Evolutionary conservation across 2,113 vertebrate species (phyloP), one percentile per base, ranked within the genome.

Genomic region (Trinectes maculatus): DNA sequence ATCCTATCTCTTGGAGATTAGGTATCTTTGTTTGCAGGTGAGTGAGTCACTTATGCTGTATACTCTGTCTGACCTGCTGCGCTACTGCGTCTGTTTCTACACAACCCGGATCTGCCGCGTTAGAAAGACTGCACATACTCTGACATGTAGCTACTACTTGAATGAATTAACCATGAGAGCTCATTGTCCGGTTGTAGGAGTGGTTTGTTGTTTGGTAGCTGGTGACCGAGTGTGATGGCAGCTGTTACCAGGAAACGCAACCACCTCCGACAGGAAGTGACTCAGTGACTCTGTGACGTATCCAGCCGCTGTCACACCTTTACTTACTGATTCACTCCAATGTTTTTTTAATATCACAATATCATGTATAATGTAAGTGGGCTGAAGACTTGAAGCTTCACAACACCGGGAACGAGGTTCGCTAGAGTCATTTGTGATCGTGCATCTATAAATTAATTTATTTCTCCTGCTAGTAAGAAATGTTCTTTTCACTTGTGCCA

Each of bases 401-500:
- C 21, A 10, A 51, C 54, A 37, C 26, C 31, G 43, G 22, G 58
- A 31, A 34, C 24, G n/a, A 16, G 66, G 40, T 34, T 9, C 12
- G 18, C 8, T 16, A 12, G 26, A 60, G 8, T 31, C n/a, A n/a
- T n/a, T 1, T 39, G 12, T 29, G 11, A n/a, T 29, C 34, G 18
- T 53, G 3, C 37, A 31, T n/a, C 7, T 26, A 3, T 6, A 5
- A 28, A 15, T 34, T 0, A 34, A 61, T 33, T 52, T 56, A 57
- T 57, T 52, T 57, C 22, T 51, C 11, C 68, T 39, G 55, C 61
- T 71, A 24, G 53, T 18, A 15, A 33, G 34, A 59, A 26, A 7
- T 19, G 22, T 24, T 46, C 28, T 52, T 19, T 54, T 24, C 19
- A 29, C 61, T 64, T 68, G 29, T 54, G 42, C 37, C 58, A 58